Evolutionary conservation across 2,888 invertebrate species (phyloP).

Genomic region (Holacanthella duospinosa): DNA sequence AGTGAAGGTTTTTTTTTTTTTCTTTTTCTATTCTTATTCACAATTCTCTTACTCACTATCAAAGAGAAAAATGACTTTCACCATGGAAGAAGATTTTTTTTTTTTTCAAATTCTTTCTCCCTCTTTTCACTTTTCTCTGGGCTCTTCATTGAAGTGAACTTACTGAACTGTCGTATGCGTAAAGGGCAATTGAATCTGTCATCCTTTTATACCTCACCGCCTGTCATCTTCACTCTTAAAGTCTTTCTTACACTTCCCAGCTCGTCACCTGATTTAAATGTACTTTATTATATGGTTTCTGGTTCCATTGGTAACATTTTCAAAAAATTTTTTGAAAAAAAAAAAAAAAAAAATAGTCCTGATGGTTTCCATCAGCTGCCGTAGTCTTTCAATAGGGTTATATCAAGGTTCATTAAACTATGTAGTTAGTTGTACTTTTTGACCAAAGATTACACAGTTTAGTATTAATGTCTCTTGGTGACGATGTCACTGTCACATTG

Average conservation of each 20-base stretch:
- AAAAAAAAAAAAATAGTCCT: too few relatives aligned
- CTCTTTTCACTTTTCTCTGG: neutral
- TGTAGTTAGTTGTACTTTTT: too few relatives aligned
- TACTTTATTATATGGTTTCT: neutral
- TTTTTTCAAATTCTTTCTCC: neutral
- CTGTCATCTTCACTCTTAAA: neutral
- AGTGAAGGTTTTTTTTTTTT: slow-evolving; percentile 10
- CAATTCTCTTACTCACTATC: slow-evolving; percentile 3
- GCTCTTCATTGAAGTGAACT: neutral
- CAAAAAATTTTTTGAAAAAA: too few relatives aligned
- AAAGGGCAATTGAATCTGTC: neutral
- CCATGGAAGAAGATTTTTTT: slow-evolving; percentile 8
- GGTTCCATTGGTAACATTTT: too few relatives aligned
- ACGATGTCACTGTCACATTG: too few relatives aligned
- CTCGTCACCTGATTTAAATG: slow-evolving; percentile 1
- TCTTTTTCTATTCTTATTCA: neutral
- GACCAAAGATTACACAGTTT: too few relatives aligned
- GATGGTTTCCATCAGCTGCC: too few relatives aligned
- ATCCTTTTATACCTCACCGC: neutral
- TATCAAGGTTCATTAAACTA: too few relatives aligned
- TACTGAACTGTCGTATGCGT: neutral
- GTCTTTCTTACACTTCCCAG: too few relatives aligned
- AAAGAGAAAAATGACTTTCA: slow-evolving; percentile 18
- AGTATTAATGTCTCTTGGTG: too few relatives aligned
- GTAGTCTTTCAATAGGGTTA: too few relatives aligned